These are phyloP conservation scores for Tragelaphus strepsiceros DNA, from an alignment of 2,113 vertebrate genomes.

Conservation along the genomic window DNA sequence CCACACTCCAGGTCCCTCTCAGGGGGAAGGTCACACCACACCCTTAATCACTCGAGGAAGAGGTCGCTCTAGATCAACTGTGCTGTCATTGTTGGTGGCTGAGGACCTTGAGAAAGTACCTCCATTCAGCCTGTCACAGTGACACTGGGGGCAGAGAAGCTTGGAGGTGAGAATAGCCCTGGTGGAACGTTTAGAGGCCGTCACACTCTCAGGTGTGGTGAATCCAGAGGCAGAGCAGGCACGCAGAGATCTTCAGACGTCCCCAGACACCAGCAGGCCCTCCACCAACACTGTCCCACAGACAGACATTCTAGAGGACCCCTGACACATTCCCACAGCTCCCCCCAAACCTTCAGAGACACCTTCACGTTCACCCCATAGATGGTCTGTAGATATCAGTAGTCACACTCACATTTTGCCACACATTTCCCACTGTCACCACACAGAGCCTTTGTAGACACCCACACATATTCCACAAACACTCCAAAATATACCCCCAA, in stretches of 20 bases:
- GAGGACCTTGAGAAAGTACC: neutral
- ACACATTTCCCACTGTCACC: neutral
- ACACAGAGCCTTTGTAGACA: neutral
- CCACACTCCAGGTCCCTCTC: neutral
- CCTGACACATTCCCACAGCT: neutral
- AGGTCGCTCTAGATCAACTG: neutral
- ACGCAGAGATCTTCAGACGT: fast-evolving
- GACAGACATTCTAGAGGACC: neutral
- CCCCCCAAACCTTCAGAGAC: neutral
- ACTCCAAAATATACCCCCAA: neutral
- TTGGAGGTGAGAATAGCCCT: neutral
- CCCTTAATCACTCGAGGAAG: neutral
- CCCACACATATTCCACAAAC: neutral
- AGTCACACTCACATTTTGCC: neutral
- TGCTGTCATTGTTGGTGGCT: neutral
- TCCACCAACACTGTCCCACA: neutral
- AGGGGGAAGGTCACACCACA: neutral
- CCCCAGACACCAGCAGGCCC: neutral
- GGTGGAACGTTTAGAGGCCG: neutral
- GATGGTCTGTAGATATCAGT: too few species aligned
- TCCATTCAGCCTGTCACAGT: neutral
- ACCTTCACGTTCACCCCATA: neutral
- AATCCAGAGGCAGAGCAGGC: neutral
- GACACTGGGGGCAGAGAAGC: too few species aligned
- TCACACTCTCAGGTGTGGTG: neutral